Conservation (phyloP, 2,797 vertebrate species). For the Sebastes melanostomus region DNA sequence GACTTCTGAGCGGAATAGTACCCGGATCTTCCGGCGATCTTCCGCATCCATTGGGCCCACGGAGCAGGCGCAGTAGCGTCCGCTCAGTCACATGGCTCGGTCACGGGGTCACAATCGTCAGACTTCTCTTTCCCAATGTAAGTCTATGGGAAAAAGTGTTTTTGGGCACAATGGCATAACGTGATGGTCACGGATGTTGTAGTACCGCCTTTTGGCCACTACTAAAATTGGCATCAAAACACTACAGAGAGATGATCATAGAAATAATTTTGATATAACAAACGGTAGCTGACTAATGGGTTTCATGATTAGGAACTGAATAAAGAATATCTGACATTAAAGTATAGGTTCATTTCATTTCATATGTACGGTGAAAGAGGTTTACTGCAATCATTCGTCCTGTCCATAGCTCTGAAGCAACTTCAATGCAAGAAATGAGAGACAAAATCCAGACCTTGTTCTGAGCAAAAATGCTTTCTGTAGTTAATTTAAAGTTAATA, state of each 20-base stretch:
- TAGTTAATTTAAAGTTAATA: background rate
- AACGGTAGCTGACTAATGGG: conserved; percentile 13
- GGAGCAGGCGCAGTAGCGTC: no score
- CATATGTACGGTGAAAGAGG: background rate
- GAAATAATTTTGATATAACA: conserved; percentile 24
- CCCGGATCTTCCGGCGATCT: no score
- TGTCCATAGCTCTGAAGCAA: background rate
- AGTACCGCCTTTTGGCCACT: accelerated
- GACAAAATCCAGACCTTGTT: background rate
- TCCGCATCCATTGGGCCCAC: no score
- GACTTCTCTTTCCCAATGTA: background rate
- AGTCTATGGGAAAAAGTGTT: no score
- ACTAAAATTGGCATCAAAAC: background rate
- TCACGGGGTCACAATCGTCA: background rate
- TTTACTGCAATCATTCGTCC: background rate
- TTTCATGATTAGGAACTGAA: conserved; percentile 15
- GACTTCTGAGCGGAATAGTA: no score
- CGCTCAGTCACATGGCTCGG: no score
- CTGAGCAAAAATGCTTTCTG: background rate
- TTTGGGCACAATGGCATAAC: no score
- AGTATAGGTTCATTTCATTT: background rate
- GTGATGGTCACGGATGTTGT: no score
- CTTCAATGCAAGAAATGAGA: background rate
- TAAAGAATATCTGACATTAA: background rate
- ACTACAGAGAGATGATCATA: background rate